Conservation (phyloP, 1,140 invertebrate genomes). For the Brachionus sp. region DNA sequence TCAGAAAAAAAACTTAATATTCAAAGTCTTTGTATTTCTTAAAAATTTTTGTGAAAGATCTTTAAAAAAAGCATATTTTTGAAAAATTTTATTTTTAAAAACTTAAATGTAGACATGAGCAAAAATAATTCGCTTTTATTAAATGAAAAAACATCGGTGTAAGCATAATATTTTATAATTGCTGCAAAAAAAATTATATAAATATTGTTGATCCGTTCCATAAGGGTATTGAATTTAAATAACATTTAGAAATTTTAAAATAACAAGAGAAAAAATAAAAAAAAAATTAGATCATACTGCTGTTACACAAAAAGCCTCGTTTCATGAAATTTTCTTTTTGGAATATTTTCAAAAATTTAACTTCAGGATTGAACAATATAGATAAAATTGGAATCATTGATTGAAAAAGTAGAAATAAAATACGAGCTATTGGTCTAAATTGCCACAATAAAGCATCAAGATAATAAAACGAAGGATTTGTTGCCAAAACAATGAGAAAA, state of each 20-base stretch:
- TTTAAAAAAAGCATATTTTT: background rate
- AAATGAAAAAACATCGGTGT: background rate
- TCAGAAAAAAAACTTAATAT: background rate
- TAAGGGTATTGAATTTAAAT: background rate
- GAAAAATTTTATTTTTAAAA: background rate
- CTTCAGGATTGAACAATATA: background rate
- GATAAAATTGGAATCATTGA: background rate
- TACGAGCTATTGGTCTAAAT: background rate
- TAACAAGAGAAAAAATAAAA: background rate
- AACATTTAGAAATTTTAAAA: background rate
- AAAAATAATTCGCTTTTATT: background rate
- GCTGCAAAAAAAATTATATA: background rate
- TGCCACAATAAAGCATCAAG: background rate
- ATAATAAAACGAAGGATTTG: background rate
- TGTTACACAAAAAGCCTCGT: background rate
- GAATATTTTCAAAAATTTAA: background rate
- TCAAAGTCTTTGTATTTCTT: background rate
- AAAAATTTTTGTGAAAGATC: background rate
- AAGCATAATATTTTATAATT: background rate
- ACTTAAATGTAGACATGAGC: background rate
- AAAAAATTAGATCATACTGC: background rate
- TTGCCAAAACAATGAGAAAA: conserved; percentile 1
- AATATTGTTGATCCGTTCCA: background rate
- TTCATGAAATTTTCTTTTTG: background rate
- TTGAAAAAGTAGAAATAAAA: background rate